Percentiles rank a stretch among this genome's conserved stretches.
phyloP scores from a whole-genome alignment of 2,113 vertebrate genomes.

The Polypterus bichir region DNA sequence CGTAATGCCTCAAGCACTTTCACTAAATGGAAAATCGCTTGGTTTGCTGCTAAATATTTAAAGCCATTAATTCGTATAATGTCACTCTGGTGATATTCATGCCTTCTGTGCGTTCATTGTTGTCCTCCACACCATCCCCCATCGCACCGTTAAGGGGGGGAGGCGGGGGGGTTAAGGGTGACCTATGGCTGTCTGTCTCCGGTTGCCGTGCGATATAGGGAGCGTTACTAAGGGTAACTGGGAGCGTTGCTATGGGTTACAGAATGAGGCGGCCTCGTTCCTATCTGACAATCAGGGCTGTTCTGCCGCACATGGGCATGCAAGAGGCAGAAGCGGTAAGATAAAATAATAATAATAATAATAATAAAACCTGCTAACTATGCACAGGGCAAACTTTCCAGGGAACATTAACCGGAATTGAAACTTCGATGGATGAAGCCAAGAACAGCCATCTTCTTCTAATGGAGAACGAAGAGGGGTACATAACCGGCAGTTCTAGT shows the following conservation, averaged over 20 bases:
- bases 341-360: background rate
- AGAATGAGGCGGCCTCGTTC: constrained; percentile 21
- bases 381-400: background rate
- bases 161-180: background rate
- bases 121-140: too few species aligned
- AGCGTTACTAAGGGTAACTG: constrained; percentile 3
- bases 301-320: background rate
- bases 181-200: background rate
- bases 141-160: background rate
- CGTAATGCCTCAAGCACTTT: too few species aligned
- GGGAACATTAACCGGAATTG: background rate
- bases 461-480: background rate
- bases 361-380: background rate
- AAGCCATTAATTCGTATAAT: background rate
- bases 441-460: background rate
- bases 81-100: too few species aligned
- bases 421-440: too few species aligned
- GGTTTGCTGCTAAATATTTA: background rate
- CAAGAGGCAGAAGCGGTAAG: background rate
- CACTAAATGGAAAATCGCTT: background rate
- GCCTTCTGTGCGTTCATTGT: too few species aligned
- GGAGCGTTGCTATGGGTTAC: constrained; percentile 52
- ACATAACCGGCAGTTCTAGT: too few species aligned
- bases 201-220: constrained; percentile 41
- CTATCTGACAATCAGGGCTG: constrained; percentile 20